Base-by-base conservation (phyloP, 2,888 invertebrate genomes). In the Tetropium fuscum region DNA sequence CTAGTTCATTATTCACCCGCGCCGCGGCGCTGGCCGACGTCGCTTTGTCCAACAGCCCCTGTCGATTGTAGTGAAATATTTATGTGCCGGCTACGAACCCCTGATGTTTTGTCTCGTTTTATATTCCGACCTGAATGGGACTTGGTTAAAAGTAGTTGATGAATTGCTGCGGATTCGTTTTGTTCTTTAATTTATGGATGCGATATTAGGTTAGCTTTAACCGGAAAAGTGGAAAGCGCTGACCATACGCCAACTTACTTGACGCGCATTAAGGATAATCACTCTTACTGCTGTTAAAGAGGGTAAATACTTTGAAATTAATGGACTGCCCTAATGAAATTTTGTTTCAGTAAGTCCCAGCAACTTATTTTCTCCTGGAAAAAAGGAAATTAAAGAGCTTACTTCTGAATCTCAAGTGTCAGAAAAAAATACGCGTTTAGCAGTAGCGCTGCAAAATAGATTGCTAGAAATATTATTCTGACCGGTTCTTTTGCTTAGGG, bases 11-110 rank as follows among this genome's bases (percentile, higher is more conserved):
- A 80, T 79, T 80, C 79, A 79, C 74, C 58, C 70, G 71, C 73
- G 75, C 69, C 75, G 75, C 71, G 74, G 71, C 70, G 72, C 73
- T 72, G 70, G 72, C 73, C 75, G 70, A 68, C 75, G 75, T 72
- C 78, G 77, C 76, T 80, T 77, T 79, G 78, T 80, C 76, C 76
- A 70, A 72, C 72, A 76, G 73, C 72, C 74, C 73, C 74, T 76
- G 79, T 78, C 80, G 79, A 80, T 78, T 77, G 73, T 69, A 69
- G 66, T 78, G 75, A 79, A 78, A 79, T 79, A 80, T 80, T 80
- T 80, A 80, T 78, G 72, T 68, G 51, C 65, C 68, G 59, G 38
- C 40, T 16, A 15, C 51, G 61, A 68, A 66, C 64, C 65, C 64
- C 60, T 61, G 64, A 70, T 70, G 73, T 73, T 74, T 73, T 72